phyloP scores from a whole-genome alignment of 2,113 vertebrate species.

The Electrona antarctica region DNA sequence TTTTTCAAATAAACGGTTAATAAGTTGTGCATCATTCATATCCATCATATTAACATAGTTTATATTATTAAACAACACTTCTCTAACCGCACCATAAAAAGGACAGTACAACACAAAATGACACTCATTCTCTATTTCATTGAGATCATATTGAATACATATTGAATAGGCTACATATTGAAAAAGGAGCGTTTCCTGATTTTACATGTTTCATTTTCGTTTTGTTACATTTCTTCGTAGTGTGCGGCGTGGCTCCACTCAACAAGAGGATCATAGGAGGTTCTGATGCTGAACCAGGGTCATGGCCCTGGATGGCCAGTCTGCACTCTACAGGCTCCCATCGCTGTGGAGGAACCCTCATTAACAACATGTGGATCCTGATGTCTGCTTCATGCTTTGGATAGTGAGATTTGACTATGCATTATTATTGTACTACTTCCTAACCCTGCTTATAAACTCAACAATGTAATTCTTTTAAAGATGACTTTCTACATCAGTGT shows the following conservation, averaged over 20 bases:
- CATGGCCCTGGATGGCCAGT: constrained; percentile 73
- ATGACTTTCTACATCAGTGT: background rate
- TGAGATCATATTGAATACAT: too few relatives aligned
- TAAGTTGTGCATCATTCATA: too few relatives aligned
- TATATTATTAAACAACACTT: too few relatives aligned
- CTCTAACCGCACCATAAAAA: too few relatives aligned
- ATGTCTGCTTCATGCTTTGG: constrained; percentile 69
- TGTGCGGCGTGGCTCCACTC: constrained; percentile 51
- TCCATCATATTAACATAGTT: too few relatives aligned
- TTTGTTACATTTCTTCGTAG: constrained; percentile 20
- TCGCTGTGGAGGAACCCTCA: constrained; percentile 70
- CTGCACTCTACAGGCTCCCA: constrained; percentile 27
- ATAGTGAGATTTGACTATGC: background rate
- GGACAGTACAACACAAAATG: too few relatives aligned
- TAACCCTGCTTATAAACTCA: background rate
- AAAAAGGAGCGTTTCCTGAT: too few relatives aligned
- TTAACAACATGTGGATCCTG: constrained; percentile 67
- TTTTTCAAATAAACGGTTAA: too few relatives aligned
- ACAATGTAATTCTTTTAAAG: background rate
- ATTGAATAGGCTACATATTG: too few relatives aligned
- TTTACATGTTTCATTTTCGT: too few relatives aligned
- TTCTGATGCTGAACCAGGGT: constrained; percentile 5
- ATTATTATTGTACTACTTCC: background rate
- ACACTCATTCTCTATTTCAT: too few relatives aligned
- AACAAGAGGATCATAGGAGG: constrained; percentile 68